Evolutionary conservation across 2,113 vertebrate genomes (phyloP), one percentile per base, ranked within the genome.

Genomic region (Phocoena phocoena): DNA sequence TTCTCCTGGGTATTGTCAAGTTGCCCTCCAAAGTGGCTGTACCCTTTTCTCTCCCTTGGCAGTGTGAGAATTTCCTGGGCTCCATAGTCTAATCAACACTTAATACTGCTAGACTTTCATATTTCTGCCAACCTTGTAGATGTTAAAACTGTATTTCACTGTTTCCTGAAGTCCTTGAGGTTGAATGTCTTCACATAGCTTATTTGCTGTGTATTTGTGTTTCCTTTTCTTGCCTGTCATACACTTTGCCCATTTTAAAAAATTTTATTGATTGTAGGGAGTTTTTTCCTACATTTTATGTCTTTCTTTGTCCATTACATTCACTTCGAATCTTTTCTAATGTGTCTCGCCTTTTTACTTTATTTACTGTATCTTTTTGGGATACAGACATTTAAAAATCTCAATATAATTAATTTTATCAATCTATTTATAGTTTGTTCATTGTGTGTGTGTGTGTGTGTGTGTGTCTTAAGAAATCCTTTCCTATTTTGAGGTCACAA

Each of bases 351-450:
- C 11, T 76, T 96, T 70, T 50, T 31, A 28, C 21, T 63, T 70
- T 71, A 7, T 55, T 67, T 76, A 79, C 47, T 70, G 10, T 71
- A 33, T 90, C 26, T 67, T 87, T 91, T n/a, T 3, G 55, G 36
- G 82, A 65, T 92, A 47, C 10, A 86, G 65, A 71, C 9, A 68
- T 88, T 84, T 91, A 10, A 94, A 89, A 89, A 71, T 92, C 38
- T 60, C 82, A 77, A 33, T 76, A 13, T 67, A 88, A 23, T 83
- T 92, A n/a, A 68, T 62, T 53, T 87, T 58, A 73, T 71, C 68
- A 44, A 18, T 44, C 23, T n/a, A n/a, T 31, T 65, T 79, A 47
- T 74, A 11, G 3, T 86, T 68, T 88, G 26, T n/a, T 0, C 26
- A 76, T 47, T 80, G 5, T 47, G 41, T 31, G 28, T 87, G n/a